phyloP scores from a whole-genome alignment of 2,888 invertebrate species.

The Argyra leucocephala region DNA sequence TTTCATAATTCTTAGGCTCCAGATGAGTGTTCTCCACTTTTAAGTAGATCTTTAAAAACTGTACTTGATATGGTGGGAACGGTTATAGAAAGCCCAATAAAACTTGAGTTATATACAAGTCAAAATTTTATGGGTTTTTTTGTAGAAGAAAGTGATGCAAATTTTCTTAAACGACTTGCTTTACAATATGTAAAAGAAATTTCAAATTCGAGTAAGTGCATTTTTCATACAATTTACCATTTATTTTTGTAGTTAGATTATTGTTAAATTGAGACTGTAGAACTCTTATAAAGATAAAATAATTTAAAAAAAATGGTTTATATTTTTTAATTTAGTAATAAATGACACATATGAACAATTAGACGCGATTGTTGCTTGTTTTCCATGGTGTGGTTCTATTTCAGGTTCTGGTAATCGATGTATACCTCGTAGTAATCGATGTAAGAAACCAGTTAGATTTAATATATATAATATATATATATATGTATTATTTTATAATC shows the following conservation, averaged over 20 bases:
- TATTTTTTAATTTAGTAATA: slow-evolving; percentile 33
- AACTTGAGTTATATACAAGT: slow-evolving; percentile 73
- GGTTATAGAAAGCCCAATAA: slow-evolving; percentile 55
- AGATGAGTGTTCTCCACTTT: slow-evolving; percentile 60
- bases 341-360: slow-evolving; percentile 64
- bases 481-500: too few relatives aligned
- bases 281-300: not conserved
- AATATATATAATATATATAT: too few relatives aligned
- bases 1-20: slow-evolving; percentile 51
- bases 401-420: slow-evolving; percentile 51
- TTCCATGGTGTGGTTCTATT: slow-evolving; percentile 60
- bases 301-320: not conserved
- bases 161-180: slow-evolving; percentile 68
- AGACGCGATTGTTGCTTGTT: slow-evolving; percentile 66
- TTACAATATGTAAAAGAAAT: slow-evolving; percentile 73
- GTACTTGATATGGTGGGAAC: slow-evolving; percentile 63
- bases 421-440: slow-evolving; percentile 54
- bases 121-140: slow-evolving; percentile 87
- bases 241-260: too few relatives aligned
- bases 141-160: slow-evolving; percentile 71
- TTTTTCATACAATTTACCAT: not conserved
- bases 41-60: slow-evolving; percentile 61
- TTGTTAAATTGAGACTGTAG: slow-evolving; percentile 6
- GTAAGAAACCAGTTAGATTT: slow-evolving; percentile 43
- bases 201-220: slow-evolving; percentile 57